Percentiles rank a stretch among this genome's conserved stretches.
These are phyloP conservation scores for Apeltes quadracus DNA, from an alignment of 2,113 vertebrate genomes.

Conservation along the genomic window DNA sequence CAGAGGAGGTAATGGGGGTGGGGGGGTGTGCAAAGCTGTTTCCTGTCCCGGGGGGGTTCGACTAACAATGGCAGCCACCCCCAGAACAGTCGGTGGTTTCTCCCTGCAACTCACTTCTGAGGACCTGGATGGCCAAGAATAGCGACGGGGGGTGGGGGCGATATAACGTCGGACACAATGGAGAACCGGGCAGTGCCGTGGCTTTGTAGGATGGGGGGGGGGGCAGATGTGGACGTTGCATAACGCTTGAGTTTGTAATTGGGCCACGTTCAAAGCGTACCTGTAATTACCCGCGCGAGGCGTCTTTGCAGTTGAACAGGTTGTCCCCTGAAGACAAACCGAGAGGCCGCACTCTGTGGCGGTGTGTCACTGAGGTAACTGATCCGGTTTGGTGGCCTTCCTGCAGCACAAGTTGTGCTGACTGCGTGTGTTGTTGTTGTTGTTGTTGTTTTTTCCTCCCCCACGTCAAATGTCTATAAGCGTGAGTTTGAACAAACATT, in stretches of 20 bases:
- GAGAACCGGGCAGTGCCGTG: constrained; percentile 39
- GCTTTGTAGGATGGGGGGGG: constrained; percentile 37
- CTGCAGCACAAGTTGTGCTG: constrained; percentile 17
- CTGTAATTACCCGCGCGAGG: not conserved
- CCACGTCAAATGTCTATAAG: not conserved
- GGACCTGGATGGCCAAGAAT: constrained; percentile 66
- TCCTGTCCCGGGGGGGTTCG: constrained; percentile 66
- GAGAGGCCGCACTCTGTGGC: no score
- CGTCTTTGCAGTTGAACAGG: not conserved
- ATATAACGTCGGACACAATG: constrained; percentile 69
- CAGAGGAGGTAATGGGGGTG: not conserved
- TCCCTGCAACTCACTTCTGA: constrained; percentile 59
- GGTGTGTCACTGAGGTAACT: constrained; percentile 56
- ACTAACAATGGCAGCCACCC: constrained; percentile 71
- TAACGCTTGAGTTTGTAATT: constrained; percentile 13
- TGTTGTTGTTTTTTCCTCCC: not conserved
- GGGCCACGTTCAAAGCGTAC: not conserved
- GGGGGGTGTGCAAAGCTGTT: constrained; percentile 65
- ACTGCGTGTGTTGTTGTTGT: not conserved
- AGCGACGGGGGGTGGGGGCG: constrained; percentile 52
- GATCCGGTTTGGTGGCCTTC: constrained; percentile 50
- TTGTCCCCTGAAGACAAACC: constrained; percentile 8
- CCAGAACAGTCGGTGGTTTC: constrained; percentile 65
- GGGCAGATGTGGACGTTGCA: constrained; percentile 45
- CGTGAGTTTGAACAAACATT: not conserved